Conservation (phyloP, 2,113 vertebrate species). For the Muntiacus muntjak region DNA sequence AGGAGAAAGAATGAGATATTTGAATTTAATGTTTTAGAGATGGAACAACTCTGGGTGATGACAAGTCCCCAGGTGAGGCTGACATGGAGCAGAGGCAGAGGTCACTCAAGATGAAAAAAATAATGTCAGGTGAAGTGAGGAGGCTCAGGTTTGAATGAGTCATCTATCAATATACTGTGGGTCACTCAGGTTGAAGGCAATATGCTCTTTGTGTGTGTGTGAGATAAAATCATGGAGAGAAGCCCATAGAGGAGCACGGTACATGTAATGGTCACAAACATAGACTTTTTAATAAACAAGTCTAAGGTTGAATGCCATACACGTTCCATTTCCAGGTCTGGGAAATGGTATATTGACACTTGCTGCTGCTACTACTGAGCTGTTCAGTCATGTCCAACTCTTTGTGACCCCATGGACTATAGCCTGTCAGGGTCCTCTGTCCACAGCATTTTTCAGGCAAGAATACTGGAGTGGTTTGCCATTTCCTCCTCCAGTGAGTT, state of each 20-base stretch:
- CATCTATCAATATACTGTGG: neutral
- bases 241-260: neutral
- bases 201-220: neutral
- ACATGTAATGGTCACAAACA: neutral
- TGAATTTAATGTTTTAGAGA: neutral
- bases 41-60: neutral
- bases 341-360: neutral
- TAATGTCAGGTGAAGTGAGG: neutral
- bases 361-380: neutral
- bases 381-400: neutral
- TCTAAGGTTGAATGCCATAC: neutral
- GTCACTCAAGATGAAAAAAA: neutral
- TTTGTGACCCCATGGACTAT: neutral
- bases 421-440: neutral
- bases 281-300: neutral
- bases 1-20: neutral
- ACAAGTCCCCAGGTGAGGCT: neutral
- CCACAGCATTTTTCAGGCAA: neutral
- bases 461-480: neutral
- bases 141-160: neutral
- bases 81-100: neutral
- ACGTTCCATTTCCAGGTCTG: neutral
- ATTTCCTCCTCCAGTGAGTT: neutral
- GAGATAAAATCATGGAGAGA: neutral
- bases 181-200: neutral